Percentiles rank a stretch among this genome's conserved stretches.
These are phyloP conservation scores for Hyposmocoma kahamanoa DNA, from an alignment of 1,140 invertebrate genomes.

Conservation along the genomic window DNA sequence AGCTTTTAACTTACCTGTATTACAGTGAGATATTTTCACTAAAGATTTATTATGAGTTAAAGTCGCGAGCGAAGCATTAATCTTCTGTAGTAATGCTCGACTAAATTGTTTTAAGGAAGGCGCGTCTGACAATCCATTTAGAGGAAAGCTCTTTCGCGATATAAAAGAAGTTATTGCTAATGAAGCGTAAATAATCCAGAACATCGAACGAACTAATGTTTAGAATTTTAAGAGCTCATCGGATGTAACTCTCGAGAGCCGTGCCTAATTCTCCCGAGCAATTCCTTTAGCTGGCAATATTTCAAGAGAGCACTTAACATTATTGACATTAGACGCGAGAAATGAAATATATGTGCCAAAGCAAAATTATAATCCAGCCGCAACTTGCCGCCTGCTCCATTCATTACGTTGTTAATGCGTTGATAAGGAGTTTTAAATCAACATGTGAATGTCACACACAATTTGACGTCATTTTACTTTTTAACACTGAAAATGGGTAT, in stretches of 20 bases:
- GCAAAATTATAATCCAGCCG: slow-evolving; percentile 33
- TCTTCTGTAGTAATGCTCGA: slow-evolving; percentile 23
- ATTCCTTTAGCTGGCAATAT: slow-evolving; percentile 40
- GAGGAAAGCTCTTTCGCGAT: slow-evolving; percentile 22
- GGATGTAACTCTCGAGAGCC: slow-evolving; percentile 23
- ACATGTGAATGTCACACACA: no score
- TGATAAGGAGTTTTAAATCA: no score
- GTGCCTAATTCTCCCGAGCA: slow-evolving; percentile 23
- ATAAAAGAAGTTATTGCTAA: slow-evolving; percentile 34
- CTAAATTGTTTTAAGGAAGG: slow-evolving; percentile 35
- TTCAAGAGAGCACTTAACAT: slow-evolving; percentile 48
- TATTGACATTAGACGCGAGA: slow-evolving; percentile 35
- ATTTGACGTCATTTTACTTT: no score
- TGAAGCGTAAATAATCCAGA: slow-evolving; percentile 36
- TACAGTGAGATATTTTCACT: slow-evolving; percentile 4
- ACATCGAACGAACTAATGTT: slow-evolving; percentile 26
- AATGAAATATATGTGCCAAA: slow-evolving; percentile 30
- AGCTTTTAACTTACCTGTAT: slow-evolving; percentile 23
- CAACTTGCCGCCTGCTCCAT: no score
- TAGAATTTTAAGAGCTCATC: slow-evolving; percentile 21
- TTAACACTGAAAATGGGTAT: no score
- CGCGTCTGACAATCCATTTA: slow-evolving; percentile 30
- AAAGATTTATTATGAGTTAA: not conserved
- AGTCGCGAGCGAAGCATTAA: slow-evolving; percentile 19
- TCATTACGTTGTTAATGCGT: no score